phyloP scores from a whole-genome alignment of 2,888 invertebrate species.

The Andrena marginata region DNA sequence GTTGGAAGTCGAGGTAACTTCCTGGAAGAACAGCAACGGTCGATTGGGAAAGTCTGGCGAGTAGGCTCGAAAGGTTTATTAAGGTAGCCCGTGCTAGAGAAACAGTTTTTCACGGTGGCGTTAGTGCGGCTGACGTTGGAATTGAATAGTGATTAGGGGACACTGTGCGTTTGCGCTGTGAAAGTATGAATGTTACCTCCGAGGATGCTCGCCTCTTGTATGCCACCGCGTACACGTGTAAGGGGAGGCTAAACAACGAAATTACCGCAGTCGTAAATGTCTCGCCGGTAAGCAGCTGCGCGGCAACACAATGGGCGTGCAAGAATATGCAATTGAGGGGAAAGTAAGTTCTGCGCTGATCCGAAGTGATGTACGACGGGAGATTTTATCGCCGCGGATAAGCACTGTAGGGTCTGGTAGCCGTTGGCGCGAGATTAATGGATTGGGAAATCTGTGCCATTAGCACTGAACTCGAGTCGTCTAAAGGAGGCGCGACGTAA shows the following conservation, averaged over 20 bases:
- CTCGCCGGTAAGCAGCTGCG: background rate
- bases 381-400: constrained; percentile 21
- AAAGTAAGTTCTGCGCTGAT: background rate
- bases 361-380: background rate
- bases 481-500: too few species aligned
- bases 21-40: too few species aligned
- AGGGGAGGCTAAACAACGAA: constrained; percentile 14
- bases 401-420: constrained; percentile 1
- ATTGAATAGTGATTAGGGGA: constrained; percentile 18
- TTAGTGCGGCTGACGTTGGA: background rate
- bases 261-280: constrained; percentile 25
- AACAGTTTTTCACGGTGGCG: too few species aligned
- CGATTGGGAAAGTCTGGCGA: too few species aligned
- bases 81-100: too few species aligned
- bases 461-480: background rate
- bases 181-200: constrained; percentile 20
- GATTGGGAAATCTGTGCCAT: background rate
- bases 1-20: too few species aligned
- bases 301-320: constrained; percentile 3
- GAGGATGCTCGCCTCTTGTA: constrained; percentile 27
- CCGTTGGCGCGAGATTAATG: constrained; percentile 6
- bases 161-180: background rate
- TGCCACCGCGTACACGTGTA: constrained; percentile 24
- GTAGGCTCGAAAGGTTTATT: too few species aligned
- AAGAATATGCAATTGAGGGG: background rate